Base-by-base conservation (phyloP, 2,797 vertebrate species). In the Acrossocheilus fasciatus region DNA sequence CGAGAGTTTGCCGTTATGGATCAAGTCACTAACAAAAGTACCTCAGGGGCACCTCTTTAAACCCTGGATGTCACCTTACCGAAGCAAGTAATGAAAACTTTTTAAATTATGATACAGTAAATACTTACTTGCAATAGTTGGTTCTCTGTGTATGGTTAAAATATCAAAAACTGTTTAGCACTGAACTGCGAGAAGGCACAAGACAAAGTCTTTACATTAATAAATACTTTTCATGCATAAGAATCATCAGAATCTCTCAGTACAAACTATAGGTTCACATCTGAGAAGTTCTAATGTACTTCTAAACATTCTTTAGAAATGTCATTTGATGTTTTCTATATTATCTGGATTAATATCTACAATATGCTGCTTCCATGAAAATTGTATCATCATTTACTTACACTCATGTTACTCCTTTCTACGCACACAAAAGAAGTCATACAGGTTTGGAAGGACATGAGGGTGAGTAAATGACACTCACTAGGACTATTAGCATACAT, bases 91-190 rank as follows among this genome's bases (percentile, higher is more conserved):
- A 52, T n/a, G 23, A 41, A 74, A 50, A 79, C 43, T 34, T 79
- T 52, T 54, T 0, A 10, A 47, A 62, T 76, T 39, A 36, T 54
- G 34, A 7, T 62, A 43, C 52, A 23, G 81, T 74, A 23, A 75
- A 86, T 86, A 90, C 87, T 90, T 86, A 90, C 39, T 54, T 50
- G 41, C 52, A 69, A 85, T 39, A 68, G 72, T 36, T 68, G 78
- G 72, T n/a, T 68, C 9, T 76, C 72, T 69, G 50, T 43, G 12
- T 52, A 62, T 1, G 10, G 47, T 84, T 87, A 76, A 77, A 78
- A 84, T 88, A 90, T 26, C 74, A 86, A 54, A 85, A 85, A 69
- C 23, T 18, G 54, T 83, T 62, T 39, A 68, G 76, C 66, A 82
- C 74, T 88, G 85, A 45, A 89, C 59, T 82, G 73, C 59, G n/a